These are phyloP conservation scores for Homarus gammarus DNA, from an alignment of 2,888 invertebrate genomes.

Conservation along the genomic window DNA sequence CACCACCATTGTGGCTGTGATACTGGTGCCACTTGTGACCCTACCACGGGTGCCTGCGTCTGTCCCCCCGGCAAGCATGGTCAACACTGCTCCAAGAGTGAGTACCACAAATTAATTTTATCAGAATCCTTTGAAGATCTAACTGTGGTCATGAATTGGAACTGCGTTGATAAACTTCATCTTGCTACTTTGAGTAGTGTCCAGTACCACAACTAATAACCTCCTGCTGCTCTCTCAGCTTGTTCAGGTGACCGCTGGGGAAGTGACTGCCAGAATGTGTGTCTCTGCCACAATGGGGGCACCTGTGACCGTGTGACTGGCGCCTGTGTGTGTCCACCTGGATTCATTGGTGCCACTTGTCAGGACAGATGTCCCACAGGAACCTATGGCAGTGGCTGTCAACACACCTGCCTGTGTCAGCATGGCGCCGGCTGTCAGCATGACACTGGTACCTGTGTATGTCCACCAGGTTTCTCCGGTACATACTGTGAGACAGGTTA, in stretches of 20 bases:
- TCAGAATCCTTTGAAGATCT: too few relatives aligned
- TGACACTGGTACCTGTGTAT: slow-evolving; percentile 80
- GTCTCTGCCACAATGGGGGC: slow-evolving; percentile 78
- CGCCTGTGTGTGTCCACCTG: slow-evolving; percentile 80
- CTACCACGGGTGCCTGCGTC: slow-evolving; percentile 80
- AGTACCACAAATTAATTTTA: not conserved
- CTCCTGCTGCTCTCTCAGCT: not conserved
- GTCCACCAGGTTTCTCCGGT: slow-evolving; percentile 80
- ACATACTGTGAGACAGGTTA: slow-evolving; percentile 74
- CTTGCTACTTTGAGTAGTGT: too few relatives aligned
- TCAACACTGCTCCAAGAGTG: slow-evolving; percentile 78
- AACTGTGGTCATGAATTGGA: too few relatives aligned
- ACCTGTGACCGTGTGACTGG: slow-evolving; percentile 80
- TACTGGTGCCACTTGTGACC: slow-evolving; percentile 79
- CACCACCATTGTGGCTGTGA: slow-evolving; percentile 76
- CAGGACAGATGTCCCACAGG: slow-evolving; percentile 77
- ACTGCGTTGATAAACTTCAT: too few relatives aligned
- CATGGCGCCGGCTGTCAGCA: slow-evolving; percentile 79
- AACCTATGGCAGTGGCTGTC: slow-evolving; percentile 82
- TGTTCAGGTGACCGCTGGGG: slow-evolving; percentile 80
- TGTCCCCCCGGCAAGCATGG: slow-evolving; percentile 80
- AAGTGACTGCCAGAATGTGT: slow-evolving; percentile 76
- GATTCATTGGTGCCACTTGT: slow-evolving; percentile 80
- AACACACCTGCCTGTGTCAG: slow-evolving; percentile 82
- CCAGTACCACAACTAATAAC: too few relatives aligned